These are phyloP conservation scores for Cyprinodon brontotheroides DNA, from an alignment of 2,113 vertebrate genomes.

Conservation along the genomic window DNA sequence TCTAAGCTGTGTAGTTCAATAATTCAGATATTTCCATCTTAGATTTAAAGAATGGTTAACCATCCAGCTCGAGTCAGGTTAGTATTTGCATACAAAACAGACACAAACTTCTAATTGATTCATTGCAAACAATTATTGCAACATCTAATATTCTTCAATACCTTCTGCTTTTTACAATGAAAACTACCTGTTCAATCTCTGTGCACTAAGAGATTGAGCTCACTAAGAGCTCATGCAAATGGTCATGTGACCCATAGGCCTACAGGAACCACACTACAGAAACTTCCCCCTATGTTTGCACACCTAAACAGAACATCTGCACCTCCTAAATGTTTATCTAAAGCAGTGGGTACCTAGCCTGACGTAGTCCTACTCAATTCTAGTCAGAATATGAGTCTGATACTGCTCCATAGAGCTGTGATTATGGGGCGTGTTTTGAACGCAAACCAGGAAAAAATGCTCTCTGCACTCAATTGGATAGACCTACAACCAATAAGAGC, in stretches of 20 bases:
- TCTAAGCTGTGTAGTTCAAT: not conserved
- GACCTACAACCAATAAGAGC: too few species aligned
- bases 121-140: not conserved
- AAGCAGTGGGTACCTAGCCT: not conserved
- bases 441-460: too few species aligned
- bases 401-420: too few species aligned
- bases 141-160: not conserved
- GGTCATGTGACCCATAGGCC: not conserved
- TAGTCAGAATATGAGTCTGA: too few species aligned
- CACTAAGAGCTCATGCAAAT: not conserved
- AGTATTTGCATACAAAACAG: too few species aligned
- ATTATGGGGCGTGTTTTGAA: too few species aligned
- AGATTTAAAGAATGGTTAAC: not conserved
- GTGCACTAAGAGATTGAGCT: not conserved
- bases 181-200: not conserved
- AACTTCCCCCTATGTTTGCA: not conserved
- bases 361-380: too few species aligned
- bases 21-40: not conserved
- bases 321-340: not conserved
- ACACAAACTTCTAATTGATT: not conserved
- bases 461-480: too few species aligned
- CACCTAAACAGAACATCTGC: not conserved
- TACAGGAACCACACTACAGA: not conserved
- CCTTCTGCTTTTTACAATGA: not conserved
- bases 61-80: too few species aligned